Evolutionary conservation across 2,888 invertebrate species (phyloP).

Genomic region (Nyleta sp.): DNA sequence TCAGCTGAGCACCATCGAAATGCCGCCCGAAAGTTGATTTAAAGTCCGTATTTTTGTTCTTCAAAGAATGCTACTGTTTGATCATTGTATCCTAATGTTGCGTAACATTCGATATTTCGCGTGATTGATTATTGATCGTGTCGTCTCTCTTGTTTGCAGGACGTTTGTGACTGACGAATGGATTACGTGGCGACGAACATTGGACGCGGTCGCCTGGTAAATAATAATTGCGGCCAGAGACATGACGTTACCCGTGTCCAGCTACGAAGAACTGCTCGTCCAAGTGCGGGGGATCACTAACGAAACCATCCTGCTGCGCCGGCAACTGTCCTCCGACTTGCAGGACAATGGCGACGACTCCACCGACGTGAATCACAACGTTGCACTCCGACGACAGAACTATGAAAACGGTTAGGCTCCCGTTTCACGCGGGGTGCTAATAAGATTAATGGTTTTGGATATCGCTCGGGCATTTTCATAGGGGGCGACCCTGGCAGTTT

Average conservation of each 20-base stretch:
- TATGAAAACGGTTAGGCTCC: conserved; percentile 72
- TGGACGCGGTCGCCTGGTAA: conserved; percentile 69
- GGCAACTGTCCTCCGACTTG: conserved; percentile 81
- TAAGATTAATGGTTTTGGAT: conserved; percentile 38
- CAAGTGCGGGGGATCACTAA: conserved; percentile 85
- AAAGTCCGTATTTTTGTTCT: too few species aligned
- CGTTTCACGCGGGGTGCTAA: conserved; percentile 16
- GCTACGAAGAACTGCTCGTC: conserved; percentile 85
- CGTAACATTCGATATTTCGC: too few species aligned
- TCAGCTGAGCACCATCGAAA: too few species aligned
- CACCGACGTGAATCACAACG: conserved; percentile 78
- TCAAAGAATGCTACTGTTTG: too few species aligned
- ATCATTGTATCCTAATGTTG: too few species aligned
- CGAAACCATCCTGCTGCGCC: conserved; percentile 85
- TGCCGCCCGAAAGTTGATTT: too few species aligned
- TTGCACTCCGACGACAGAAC: conserved; percentile 71
- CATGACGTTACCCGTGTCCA: conserved; percentile 86
- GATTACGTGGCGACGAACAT: conserved; percentile 63
- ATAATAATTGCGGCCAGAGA: conserved; percentile 75
- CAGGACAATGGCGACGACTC: conserved; percentile 74
- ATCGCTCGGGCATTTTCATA: background rate
- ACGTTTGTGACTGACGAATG: conserved; percentile 70
- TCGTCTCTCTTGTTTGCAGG: conserved; percentile 45
- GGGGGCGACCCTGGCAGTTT: background rate
- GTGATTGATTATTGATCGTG: background rate